Percentiles rank a stretch among this genome's conserved stretches.
These are phyloP conservation scores for Xylota sylvarum DNA, from an alignment of 2,888 invertebrate genomes.

Conservation along the genomic window DNA sequence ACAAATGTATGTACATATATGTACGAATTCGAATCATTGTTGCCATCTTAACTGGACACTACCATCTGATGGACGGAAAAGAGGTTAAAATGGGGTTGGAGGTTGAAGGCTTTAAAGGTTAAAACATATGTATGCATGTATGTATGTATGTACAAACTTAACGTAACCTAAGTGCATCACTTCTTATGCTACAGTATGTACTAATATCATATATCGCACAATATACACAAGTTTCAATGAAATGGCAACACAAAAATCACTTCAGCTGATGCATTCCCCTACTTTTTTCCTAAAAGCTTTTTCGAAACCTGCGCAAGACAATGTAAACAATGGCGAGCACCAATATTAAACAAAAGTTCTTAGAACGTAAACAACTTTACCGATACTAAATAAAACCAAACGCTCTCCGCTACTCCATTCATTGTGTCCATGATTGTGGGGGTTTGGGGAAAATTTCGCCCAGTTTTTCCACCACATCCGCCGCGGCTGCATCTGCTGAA, in stretches of 20 bases:
- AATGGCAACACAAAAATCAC: constrained; percentile 26
- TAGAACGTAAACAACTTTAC: constrained; percentile 46
- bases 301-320: constrained; percentile 29
- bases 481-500: constrained; percentile 35
- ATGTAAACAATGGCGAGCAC: constrained; percentile 46
- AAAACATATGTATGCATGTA: too few species aligned
- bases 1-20: too few species aligned
- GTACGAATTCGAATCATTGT: too few species aligned
- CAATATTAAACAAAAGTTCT: constrained; percentile 18
- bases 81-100: too few species aligned
- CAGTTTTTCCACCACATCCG: constrained; percentile 55
- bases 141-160: too few species aligned
- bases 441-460: constrained; percentile 29
- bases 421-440: constrained; percentile 20
- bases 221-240: not conserved
- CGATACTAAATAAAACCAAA: not conserved
- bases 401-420: constrained; percentile 27
- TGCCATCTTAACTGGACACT: too few species aligned
- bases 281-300: constrained; percentile 35
- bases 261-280: constrained; percentile 35
- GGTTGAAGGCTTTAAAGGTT: too few species aligned
- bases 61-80: too few species aligned
- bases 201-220: too few species aligned
- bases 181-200: too few species aligned
- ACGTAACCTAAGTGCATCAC: too few species aligned